Base-by-base conservation (phyloP, 2,113 vertebrate genomes). In the Gallinago jamesoni region DNA sequence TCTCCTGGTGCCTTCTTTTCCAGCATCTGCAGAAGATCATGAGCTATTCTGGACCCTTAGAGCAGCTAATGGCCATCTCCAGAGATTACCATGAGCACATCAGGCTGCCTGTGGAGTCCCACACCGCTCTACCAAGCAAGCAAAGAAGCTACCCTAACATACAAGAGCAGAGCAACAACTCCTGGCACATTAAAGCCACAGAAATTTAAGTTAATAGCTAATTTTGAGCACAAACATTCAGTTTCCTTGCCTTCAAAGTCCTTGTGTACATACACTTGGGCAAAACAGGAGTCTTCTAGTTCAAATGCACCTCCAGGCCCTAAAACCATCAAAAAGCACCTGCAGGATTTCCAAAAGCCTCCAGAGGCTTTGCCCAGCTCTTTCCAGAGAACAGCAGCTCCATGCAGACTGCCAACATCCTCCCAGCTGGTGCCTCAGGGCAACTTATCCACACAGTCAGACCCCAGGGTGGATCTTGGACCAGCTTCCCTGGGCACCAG, bases 21-120 rank as follows among this genome's bases (percentile, higher is more conserved):
- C 64, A 84, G 27, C 50, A 52, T 56, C 53, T 53, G 56, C 84
- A 84, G n/a, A 48, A 33, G 56, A 75, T 30, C 22, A 53, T 1
- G 0, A 57, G 8, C 52, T 10, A 52, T 27, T 39, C 22, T 7
- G 2, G 43, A 60, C 30, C 18, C 37, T 0, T 0, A 27, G 9
- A 53, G 9, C 31, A 23, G 31, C 24, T 1, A 1, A 12, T 2
- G 18, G 2, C 50, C 48, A 35, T 15, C 35, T 62, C 48, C 77
- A 62, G 8, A 21, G 37, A 57, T 25, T 21, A 28, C 14, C 27
- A 17, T 0, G 2, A 14, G 9, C 43, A 5, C 50, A 21, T 39
- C 31, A 30, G 41, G 17, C 5, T 33, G 28, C 23, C 23, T 31
- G 50, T 37, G 33, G 10, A 66, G 27, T 28, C 17, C 57, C 7